Conservation (phyloP, 1,140 invertebrate species). For the Zaprionus camerounensis region DNA sequence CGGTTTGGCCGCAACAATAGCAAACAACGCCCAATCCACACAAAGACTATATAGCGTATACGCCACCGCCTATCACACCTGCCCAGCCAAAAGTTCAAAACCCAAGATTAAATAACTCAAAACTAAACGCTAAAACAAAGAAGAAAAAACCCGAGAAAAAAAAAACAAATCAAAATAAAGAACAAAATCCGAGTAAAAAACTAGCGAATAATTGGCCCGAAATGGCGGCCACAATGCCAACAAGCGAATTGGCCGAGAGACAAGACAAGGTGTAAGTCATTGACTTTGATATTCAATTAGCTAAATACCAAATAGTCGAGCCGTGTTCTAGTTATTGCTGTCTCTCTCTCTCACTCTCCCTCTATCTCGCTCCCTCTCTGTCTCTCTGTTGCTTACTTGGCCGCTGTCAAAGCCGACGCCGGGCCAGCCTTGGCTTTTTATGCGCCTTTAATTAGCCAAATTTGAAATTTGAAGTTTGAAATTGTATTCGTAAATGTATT, state of each 20-base stretch:
- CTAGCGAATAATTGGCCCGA: conserved; percentile 71
- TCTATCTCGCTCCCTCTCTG: not conserved
- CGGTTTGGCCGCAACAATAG: conserved; percentile 55
- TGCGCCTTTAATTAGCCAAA: conserved; percentile 79
- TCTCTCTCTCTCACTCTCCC: not conserved
- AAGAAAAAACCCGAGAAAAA: not conserved
- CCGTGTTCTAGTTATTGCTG: conserved; percentile 29
- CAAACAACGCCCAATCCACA: conserved; percentile 27
- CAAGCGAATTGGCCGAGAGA: conserved; percentile 63
- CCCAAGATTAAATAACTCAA: conserved; percentile 56
- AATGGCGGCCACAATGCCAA: conserved; percentile 65
- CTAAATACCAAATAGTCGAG: conserved; percentile 68
- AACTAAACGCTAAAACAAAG: conserved; percentile 12
- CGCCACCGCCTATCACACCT: conserved; percentile 24
- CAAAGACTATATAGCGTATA: conserved; percentile 27
- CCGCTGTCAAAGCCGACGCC: conserved; percentile 73
- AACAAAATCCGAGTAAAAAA: conserved; percentile 2
- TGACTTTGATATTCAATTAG: conserved; percentile 82
- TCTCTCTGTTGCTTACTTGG: not conserved
- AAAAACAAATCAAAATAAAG: conserved; percentile 9
- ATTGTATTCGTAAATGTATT: conserved; percentile 13
- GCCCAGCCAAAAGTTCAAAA: conserved; percentile 60
- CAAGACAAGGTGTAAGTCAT: conserved; percentile 73
- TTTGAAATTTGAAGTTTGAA: conserved; percentile 53
- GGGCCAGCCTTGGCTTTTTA: conserved; percentile 72